Percentiles rank a stretch among this genome's conserved stretches.
Evolutionary conservation across 2,113 vertebrate genomes (phyloP).

Genomic region (Bufo gargarizans): DNA sequence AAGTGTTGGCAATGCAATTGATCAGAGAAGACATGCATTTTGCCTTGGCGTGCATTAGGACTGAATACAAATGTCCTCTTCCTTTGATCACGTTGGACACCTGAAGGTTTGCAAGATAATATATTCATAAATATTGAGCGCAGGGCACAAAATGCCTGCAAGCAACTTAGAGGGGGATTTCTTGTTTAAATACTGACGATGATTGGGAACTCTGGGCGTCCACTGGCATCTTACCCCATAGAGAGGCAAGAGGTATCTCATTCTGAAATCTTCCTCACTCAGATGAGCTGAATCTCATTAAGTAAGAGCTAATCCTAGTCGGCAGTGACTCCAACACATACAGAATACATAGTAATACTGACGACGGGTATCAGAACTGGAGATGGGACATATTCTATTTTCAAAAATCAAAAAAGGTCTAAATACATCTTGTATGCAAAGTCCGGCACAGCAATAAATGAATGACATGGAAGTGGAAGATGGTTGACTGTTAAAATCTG

Average conservation of each 20-base stretch:
- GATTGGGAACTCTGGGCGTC: too few species aligned
- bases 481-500: too few species aligned
- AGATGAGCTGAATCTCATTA: background rate
- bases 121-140: background rate
- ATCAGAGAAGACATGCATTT: slow-evolving; percentile 45
- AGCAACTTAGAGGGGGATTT: slow-evolving; percentile 5
- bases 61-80: slow-evolving; percentile 44
- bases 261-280: background rate
- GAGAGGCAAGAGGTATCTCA: background rate
- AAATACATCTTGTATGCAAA: too few species aligned
- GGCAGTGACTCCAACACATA: too few species aligned
- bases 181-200: background rate
- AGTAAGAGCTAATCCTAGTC: background rate
- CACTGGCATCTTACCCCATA: background rate
- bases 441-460: too few species aligned
- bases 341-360: background rate
- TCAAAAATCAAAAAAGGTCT: too few species aligned
- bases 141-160: slow-evolving; percentile 3
- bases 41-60: background rate
- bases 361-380: background rate
- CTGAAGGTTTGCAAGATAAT: slow-evolving; percentile 26
- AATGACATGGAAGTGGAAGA: too few species aligned
- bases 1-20: slow-evolving; percentile 40
- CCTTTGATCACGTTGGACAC: slow-evolving; percentile 42
- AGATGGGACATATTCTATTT: background rate